A percentile compares a stretch with the other conserved stretches of the same genome.
Conservation (phyloP, 2,797 vertebrate species). For the Hypotaenidia philippensis region DNA sequence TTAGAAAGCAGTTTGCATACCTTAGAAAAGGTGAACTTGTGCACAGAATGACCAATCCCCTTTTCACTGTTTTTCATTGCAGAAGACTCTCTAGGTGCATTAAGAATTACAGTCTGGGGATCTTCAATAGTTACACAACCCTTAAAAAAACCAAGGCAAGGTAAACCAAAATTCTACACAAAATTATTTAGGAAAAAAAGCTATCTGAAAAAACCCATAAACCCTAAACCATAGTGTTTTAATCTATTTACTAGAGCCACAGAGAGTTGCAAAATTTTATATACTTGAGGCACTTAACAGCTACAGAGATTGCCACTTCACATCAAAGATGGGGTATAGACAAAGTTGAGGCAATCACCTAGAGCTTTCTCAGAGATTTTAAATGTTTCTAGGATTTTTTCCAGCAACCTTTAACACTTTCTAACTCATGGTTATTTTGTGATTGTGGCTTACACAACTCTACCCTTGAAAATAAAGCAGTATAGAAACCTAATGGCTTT, state of each 20-base stretch:
- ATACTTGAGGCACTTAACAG: background rate
- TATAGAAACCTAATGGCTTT: background rate
- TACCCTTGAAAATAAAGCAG: background rate
- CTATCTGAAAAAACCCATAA: background rate
- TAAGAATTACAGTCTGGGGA: conserved; percentile 82
- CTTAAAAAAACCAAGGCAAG: conserved; percentile 65
- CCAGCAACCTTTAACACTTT: background rate
- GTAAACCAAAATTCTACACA: background rate
- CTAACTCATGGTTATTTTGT: background rate
- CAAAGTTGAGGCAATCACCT: background rate
- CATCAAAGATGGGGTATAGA: background rate
- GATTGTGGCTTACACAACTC: background rate
- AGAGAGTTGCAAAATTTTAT: background rate
- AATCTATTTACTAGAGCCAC: background rate
- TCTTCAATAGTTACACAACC: conserved; percentile 86
- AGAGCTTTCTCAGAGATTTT: background rate
- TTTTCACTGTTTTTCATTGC: conserved; percentile 89
- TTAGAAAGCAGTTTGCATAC: conserved; percentile 54
- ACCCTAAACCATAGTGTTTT: background rate
- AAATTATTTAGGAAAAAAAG: background rate
- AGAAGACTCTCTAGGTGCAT: conserved; percentile 88
- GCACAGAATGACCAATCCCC: conserved; percentile 85
- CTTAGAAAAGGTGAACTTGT: conserved; percentile 90
- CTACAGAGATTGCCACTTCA: background rate
- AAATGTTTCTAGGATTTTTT: background rate